Evolutionary conservation across 2,888 invertebrate species (phyloP).

Genomic region (Eristalinus aeneus): DNA sequence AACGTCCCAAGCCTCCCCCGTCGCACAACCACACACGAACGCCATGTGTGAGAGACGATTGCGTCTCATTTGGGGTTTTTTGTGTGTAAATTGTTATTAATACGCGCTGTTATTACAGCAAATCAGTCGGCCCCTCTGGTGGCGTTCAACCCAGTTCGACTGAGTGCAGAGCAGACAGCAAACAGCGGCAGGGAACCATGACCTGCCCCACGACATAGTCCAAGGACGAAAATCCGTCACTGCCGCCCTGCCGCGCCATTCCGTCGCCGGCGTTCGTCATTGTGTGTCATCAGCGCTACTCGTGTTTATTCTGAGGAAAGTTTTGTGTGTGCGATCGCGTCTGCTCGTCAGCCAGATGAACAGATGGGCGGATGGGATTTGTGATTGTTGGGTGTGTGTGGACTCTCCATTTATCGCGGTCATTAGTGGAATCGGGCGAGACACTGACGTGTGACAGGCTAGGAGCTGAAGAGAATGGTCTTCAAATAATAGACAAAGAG

Average conservation of each 20-base stretch:
- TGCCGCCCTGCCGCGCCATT: neutral
- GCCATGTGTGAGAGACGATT: conserved; percentile 6
- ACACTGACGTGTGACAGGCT: conserved; percentile 46
- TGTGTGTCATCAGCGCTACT: conserved; percentile 62
- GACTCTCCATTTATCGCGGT: conserved; percentile 40
- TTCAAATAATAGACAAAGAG: no score
- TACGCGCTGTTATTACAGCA: conserved; percentile 65
- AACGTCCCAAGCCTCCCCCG: neutral
- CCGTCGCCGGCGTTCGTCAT: neutral
- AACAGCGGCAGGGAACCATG: conserved; percentile 54
- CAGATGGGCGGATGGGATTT: conserved; percentile 3
- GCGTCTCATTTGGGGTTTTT: conserved; percentile 45
- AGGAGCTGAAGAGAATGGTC: neutral
- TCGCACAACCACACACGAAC: neutral
- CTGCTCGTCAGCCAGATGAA: neutral
- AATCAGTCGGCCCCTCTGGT: conserved; percentile 62
- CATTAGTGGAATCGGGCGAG: conserved; percentile 27
- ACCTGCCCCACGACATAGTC: conserved; percentile 70
- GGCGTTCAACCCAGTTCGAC: conserved; percentile 67
- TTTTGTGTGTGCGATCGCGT: conserved; percentile 8
- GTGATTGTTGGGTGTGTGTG: neutral
- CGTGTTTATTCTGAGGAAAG: neutral
- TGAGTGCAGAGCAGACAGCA: conserved; percentile 45
- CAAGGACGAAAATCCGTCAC: conserved; percentile 58
- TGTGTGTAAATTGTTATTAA: conserved; percentile 69